These are phyloP conservation scores for Macrotrachela quadricornifera DNA, from an alignment of 1,140 invertebrate genomes.

Conservation along the genomic window DNA sequence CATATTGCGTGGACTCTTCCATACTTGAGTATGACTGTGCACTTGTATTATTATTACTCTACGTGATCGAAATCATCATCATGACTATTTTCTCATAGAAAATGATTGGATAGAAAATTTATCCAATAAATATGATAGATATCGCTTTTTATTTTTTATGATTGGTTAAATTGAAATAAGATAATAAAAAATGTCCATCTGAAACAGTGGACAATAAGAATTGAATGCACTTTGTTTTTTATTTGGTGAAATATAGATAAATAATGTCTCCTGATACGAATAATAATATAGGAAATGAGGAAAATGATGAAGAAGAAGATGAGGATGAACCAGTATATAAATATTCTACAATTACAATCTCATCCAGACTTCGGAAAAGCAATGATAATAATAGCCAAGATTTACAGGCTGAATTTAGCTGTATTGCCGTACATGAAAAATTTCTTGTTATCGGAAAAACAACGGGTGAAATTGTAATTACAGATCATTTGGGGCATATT, in stretches of 20 bases:
- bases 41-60: no score
- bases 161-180: no score
- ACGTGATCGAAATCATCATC: no score
- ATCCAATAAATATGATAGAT: no score
- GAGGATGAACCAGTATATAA: slow-evolving; percentile 7
- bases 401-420: background rate
- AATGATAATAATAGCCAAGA: background rate
- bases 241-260: background rate
- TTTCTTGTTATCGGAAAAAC: slow-evolving; percentile 66
- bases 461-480: slow-evolving; percentile 59
- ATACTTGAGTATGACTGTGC: background rate
- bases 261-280: no score
- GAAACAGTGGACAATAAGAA: no score
- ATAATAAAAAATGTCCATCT: no score
- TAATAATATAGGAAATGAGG: background rate
- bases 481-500: slow-evolving; percentile 69
- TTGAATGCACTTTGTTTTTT: background rate
- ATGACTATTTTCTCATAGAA: no score
- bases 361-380: background rate
- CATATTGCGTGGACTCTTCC: background rate
- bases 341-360: background rate
- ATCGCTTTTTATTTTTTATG: no score
- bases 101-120: no score
- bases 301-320: slow-evolving; percentile 5
- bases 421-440: slow-evolving; percentile 35